Conservation (phyloP, 2,888 invertebrate genomes). For the Drosophila maculinotata region DNA sequence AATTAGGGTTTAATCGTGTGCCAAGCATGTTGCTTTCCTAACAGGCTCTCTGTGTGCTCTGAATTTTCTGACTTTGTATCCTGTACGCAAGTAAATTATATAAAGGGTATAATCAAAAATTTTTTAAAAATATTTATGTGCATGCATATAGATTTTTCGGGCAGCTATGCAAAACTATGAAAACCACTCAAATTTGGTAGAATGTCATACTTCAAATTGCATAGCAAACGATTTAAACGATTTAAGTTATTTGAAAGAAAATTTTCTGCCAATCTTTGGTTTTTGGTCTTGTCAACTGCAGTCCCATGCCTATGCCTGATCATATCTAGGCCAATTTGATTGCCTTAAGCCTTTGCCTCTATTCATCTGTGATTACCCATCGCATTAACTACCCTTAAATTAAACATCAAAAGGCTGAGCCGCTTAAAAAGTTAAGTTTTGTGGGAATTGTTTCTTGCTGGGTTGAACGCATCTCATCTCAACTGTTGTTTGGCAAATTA, state of each 20-base stretch:
- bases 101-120: background rate
- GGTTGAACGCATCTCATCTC: slow-evolving; percentile 8
- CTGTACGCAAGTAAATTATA: background rate
- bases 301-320: slow-evolving; percentile 1
- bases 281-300: background rate
- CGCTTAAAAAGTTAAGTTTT: slow-evolving; percentile 6
- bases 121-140: background rate
- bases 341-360: too few relatives aligned
- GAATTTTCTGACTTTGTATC: background rate
- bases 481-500: slow-evolving; percentile 62
- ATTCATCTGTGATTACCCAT: too few relatives aligned
- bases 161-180: too few relatives aligned
- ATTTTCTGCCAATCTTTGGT: too few relatives aligned
- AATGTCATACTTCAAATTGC: too few relatives aligned
- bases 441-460: slow-evolving; percentile 10
- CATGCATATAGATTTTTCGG: background rate
- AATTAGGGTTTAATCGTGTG: slow-evolving; percentile 9
- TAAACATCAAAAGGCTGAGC: slow-evolving; percentile 7
- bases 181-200: too few relatives aligned
- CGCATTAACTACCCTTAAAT: background rate
- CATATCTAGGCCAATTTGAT: background rate
- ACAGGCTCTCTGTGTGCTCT: background rate
- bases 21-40: background rate
- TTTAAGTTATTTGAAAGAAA: too few relatives aligned
- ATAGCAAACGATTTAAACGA: too few relatives aligned